Evolutionary conservation across 2,113 vertebrate species (phyloP), one percentile per base, ranked within the genome.

Genomic region (Macquaria ambigua): DNA sequence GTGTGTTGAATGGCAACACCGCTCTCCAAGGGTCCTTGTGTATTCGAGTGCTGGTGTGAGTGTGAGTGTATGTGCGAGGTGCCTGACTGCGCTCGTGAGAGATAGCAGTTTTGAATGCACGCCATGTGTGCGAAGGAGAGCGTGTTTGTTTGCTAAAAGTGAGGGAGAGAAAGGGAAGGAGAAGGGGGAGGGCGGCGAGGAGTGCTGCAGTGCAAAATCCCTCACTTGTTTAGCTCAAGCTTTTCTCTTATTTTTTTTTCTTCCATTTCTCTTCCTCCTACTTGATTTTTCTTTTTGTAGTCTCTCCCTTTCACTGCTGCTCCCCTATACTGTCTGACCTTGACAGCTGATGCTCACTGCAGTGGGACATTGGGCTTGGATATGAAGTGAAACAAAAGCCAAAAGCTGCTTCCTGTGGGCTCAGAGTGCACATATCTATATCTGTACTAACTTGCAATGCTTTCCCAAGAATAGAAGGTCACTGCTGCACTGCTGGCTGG

Each of bases 341-440:
- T 91, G 90, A 87, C 74, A 76, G 86, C 82, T 77, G 78, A 93
- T 85, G 79, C 77, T 74, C 37, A 18, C 86, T 90, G 79, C 86
- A 74, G 78, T 78, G 52, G 85, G 81, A 84, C 81, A 83, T 64
- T 7, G 34, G 67, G 12, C 52, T 74, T 43, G 75, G 48, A 77
- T 67, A 16, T 58, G 74, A 90, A 82, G 68, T 52, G 20, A 81
- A 82, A 80, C 39, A 52, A 77, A 39, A 80, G 81, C 79, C 79
- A 79, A 89, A 79, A 88, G 69, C 56, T 69, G 11, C 58, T 87
- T 88, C 86, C 83, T 81, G 58, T 84, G 68, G 50, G 56, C 73
- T 88, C 34, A 37, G 46, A 74, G 50, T 28, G 63, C 23, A 67
- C 37, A 64, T 37, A 41, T 80, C 77, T 50, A 82, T 68, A 62